Base-by-base conservation (phyloP, 2,797 vertebrate genomes). In the Molossus molossus region DNA sequence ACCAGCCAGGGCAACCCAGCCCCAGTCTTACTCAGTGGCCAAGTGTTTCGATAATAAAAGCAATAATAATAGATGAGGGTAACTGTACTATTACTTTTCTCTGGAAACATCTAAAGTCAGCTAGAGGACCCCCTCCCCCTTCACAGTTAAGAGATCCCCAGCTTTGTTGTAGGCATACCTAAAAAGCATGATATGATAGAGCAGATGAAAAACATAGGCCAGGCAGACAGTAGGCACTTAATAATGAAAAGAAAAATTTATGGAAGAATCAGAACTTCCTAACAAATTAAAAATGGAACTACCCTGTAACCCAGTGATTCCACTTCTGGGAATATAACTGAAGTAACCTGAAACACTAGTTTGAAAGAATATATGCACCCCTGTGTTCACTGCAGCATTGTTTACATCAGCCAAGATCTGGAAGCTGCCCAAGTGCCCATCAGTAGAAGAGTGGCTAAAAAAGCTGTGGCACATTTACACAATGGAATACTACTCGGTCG, bases 81-180 rank as follows among this genome's bases (percentile, higher is more conserved):
- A 73, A 29, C 15, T 76, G 23, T 83, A 77, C 92, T 50, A 48
- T 77, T 23, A 37, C 29, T 79, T 95, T 83, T 82, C 37, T 87
- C 62, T 53, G 48, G 77, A 94, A 92, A 48, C 15, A 55, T 60
- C 58, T 80, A 57, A 91, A 90, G 85, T 70, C 92, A 83, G 50
- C 14, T 40, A 90, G 90, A 85, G 69, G 80, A 76, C 76, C 21
- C 20, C 48, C 55, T 40, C 33, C 27, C 1, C 14, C 23, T 9
- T 62, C 37, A 23, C 8, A 13, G 55, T 90, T 70, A 76, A 69
- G 45, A 79, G 65, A 14, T 6, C 37, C 23, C 37, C 18, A 62
- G 64, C 67, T 88, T 88, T 92, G 69, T 62, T 80, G 82, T 65
- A 70, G 53, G 20, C 83, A n/a, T 64, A 80, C 94, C 94, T 60